A percentile compares a stretch with the other conserved stretches of the same genome.
Evolutionary conservation across 2,888 invertebrate species (phyloP).

Genomic region (Spatulosminthurus flaviceps): DNA sequence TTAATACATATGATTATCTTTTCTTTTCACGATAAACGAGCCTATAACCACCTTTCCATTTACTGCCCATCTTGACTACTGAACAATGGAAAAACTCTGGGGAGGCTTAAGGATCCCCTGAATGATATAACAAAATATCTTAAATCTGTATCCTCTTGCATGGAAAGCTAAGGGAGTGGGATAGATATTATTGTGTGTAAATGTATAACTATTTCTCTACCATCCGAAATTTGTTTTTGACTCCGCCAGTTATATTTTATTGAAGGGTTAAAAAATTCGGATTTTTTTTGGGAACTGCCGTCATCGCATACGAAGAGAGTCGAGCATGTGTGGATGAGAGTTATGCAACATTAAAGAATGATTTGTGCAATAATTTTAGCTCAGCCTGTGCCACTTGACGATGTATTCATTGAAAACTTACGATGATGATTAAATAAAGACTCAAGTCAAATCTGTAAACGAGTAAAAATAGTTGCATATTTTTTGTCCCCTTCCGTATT

Average conservation of each 20-base stretch:
- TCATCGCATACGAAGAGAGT: background rate
- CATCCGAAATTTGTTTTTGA: background rate
- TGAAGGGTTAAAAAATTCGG: background rate
- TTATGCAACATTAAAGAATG: slow-evolving; percentile 34
- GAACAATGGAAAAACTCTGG: too few species aligned
- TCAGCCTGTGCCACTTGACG: slow-evolving; percentile 8
- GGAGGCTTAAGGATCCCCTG: too few species aligned
- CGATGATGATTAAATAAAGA: slow-evolving; percentile 32
- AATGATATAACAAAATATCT: too few species aligned
- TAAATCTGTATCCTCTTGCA: too few species aligned
- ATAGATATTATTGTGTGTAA: background rate
- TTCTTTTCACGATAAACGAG: slow-evolving; percentile 27
- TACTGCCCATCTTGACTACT: slow-evolving; percentile 8
- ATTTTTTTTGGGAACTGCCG: slow-evolving; percentile 14
- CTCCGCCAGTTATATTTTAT: background rate
- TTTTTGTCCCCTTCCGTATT: slow-evolving; percentile 21
- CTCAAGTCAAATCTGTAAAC: slow-evolving; percentile 28
- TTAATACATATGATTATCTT: slow-evolving; percentile 30
- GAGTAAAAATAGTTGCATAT: slow-evolving; percentile 27
- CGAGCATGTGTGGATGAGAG: slow-evolving; percentile 21
- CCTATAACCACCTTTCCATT: slow-evolving; percentile 19
- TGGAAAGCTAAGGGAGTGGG: too few species aligned
- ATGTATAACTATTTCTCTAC: background rate
- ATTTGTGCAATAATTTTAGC: slow-evolving; percentile 32
- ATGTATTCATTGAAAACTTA: slow-evolving; percentile 32